Evolutionary conservation across 2,888 invertebrate species (phyloP).

Genomic region (Volucella zonaria): DNA sequence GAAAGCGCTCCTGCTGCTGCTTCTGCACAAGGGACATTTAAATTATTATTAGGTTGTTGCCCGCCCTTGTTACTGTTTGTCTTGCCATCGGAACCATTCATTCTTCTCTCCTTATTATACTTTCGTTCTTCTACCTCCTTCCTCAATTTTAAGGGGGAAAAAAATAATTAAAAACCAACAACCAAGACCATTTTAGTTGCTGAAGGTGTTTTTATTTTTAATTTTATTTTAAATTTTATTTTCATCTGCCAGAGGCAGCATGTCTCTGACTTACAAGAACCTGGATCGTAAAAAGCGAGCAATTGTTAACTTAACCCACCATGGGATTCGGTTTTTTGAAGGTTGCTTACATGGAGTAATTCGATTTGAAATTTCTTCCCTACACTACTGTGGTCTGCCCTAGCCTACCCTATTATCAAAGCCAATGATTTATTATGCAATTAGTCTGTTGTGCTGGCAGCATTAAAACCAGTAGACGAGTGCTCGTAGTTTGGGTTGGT

Average conservation of each 20-base stretch:
- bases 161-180: conserved; percentile 53
- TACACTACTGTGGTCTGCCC: too few species aligned
- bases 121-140: background rate
- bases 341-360: too few species aligned
- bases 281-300: too few species aligned
- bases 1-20: conserved; percentile 4
- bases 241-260: background rate
- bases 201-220: conserved; percentile 7
- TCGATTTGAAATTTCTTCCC: too few species aligned
- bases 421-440: conserved; percentile 72
- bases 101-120: conserved; percentile 27
- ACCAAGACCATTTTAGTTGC: background rate
- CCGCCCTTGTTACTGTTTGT: conserved; percentile 22
- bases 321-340: too few species aligned
- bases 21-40: conserved; percentile 63
- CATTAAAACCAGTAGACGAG: conserved; percentile 24
- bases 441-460: conserved; percentile 57
- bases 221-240: too few species aligned
- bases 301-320: too few species aligned
- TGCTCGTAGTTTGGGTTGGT: conserved; percentile 9
- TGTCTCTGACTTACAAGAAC: too few species aligned
- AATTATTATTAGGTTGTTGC: conserved; percentile 67
- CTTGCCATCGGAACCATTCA: conserved; percentile 46
- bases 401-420: conserved; percentile 41
- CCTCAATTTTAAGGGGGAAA: background rate